Base-by-base conservation (phyloP, 2,888 invertebrate species). In the Erebia ligea region DNA sequence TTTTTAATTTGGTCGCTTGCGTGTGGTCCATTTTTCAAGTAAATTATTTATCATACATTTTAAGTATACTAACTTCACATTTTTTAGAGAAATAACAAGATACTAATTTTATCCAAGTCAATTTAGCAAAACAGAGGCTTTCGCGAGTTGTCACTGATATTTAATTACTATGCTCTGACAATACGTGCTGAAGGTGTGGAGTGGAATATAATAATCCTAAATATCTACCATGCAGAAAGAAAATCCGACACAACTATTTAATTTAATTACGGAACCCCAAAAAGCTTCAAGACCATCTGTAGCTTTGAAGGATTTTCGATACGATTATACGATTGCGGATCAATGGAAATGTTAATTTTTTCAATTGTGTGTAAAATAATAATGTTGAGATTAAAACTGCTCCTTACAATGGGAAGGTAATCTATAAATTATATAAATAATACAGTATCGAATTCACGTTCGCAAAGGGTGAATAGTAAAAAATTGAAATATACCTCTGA, bases 301-400 rank as follows among this genome's bases (percentile, higher is more conserved):
- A 58, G 48, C 57, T 67, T 25, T 58, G 48, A 58, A 62, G 15
- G 13, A 45, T 48, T 48, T 67, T 48, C 19, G 17, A 42, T 58
- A 34, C 48, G 34, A 42, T 34, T 57, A 64, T 58, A 65, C 15
- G 50, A 72, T 70, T 80, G 81, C 80, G 81, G 80, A 85, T 87
- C 89, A 87, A 90, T 89, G 85, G 86, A 86, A 89, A 91, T 90
- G 89, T 87, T 88, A 90, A 92, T 90, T 81, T 78, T 81, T 82
- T 84, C 89, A 83, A 90, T 89, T 89, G 89, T 90, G 90, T 91
- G 89, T 86, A 88, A 91, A 90, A 87, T 87, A 82, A 81, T 84
- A 85, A 84, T 84, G 59, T 68, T 63, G 81, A 82, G 81, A 84
- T 84, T 83, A 85, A 85, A 87, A 84, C 82, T 84, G 82, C 79